Conservation (phyloP, 2,797 vertebrate species). For the Oceanodroma leucorhoa region DNA sequence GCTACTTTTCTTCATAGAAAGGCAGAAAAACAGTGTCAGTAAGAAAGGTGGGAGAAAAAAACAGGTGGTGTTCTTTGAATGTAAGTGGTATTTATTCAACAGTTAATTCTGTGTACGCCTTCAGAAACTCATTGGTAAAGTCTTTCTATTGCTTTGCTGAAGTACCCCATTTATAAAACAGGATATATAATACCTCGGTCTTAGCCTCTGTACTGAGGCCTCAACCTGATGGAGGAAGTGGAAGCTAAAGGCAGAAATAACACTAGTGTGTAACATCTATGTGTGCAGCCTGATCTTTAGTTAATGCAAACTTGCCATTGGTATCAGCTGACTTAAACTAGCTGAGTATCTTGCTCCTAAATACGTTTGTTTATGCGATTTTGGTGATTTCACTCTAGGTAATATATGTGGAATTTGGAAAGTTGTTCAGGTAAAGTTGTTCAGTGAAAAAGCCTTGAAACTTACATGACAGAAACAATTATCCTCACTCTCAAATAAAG, state of each 20-base stretch:
- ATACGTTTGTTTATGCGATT: background rate
- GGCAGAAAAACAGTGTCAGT: background rate
- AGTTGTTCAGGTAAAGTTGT: background rate
- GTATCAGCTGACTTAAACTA: background rate
- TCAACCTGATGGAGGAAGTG: background rate
- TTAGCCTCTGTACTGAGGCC: no score
- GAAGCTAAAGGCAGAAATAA: background rate
- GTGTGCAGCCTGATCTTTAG: accelerated
- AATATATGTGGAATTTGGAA: background rate
- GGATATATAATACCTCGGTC: background rate
- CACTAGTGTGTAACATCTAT: background rate
- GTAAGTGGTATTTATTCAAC: background rate
- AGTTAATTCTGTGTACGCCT: background rate
- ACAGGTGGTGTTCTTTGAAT: background rate
- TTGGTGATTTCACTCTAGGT: background rate
- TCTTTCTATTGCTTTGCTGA: background rate
- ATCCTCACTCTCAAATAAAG: background rate
- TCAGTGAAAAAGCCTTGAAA: background rate
- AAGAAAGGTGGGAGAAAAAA: background rate
- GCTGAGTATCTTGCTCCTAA: background rate
- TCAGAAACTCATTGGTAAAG: background rate
- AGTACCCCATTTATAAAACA: background rate
- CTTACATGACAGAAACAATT: background rate
- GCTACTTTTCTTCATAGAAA: background rate
- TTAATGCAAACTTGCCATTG: background rate